These are phyloP conservation scores for Neodiprion fabricii DNA, from an alignment of 1,140 invertebrate species.

Conservation along the genomic window DNA sequence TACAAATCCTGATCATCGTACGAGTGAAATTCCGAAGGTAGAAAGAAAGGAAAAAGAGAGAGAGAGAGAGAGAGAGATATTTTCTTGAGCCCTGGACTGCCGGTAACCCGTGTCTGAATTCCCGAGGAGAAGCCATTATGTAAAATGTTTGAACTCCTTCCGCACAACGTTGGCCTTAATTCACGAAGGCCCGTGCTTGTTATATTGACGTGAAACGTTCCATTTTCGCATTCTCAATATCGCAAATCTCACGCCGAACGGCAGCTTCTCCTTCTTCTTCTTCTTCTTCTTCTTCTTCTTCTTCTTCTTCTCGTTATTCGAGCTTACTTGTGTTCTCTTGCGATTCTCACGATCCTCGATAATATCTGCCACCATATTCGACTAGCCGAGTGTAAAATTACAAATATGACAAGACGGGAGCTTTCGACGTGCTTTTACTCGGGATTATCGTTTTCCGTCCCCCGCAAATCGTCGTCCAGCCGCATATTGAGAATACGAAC, in stretches of 20 bases:
- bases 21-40: too few species aligned
- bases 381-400: too few species aligned
- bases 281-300: not conserved
- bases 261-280: not conserved
- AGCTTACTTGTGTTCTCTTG: not conserved
- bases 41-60: too few species aligned
- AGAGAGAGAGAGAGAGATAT: not conserved
- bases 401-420: too few species aligned
- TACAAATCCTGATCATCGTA: too few species aligned
- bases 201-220: conserved; percentile 5
- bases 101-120: not conserved
- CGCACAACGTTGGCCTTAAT: not conserved
- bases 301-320: not conserved
- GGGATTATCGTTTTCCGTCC: too few species aligned
- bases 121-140: not conserved
- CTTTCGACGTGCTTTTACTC: too few species aligned
- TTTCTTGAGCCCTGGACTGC: not conserved
- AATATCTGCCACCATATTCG: too few species aligned
- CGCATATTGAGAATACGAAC: not conserved
- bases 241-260: not conserved
- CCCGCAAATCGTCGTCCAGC: too few species aligned
- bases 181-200: not conserved
- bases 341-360: not conserved
- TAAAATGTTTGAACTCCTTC: conserved; percentile 4
- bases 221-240: not conserved